Conservation (phyloP, 1,140 invertebrate genomes). For the Cyclargus thomasi region DNA sequence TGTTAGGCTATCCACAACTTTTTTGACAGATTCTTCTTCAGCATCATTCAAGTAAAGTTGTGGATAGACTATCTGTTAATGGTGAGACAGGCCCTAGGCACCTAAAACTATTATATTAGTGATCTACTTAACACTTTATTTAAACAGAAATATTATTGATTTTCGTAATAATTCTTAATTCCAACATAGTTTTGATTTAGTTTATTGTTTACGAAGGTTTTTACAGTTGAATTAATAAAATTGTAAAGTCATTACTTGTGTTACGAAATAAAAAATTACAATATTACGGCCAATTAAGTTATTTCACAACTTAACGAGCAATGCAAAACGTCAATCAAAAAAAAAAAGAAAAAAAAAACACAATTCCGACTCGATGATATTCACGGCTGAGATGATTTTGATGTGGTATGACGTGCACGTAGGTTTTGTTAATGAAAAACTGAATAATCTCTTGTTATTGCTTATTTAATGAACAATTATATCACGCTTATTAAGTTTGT, state of each 20-base stretch:
- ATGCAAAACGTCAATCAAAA: constrained; percentile 4
- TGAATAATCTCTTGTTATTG: not conserved
- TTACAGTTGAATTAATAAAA: not conserved
- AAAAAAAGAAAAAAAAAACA: not conserved
- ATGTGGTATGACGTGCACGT: not conserved
- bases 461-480: not conserved
- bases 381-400: constrained; percentile 5
- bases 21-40: too few species aligned
- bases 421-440: not conserved
- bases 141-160: too few species aligned
- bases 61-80: too few species aligned
- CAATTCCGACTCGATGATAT: not conserved
- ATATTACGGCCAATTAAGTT: not conserved
- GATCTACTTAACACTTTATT: too few species aligned
- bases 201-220: not conserved
- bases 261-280: not conserved
- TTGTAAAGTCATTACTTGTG: not conserved
- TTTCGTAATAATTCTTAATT: not conserved
- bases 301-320: constrained; percentile 9
- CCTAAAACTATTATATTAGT: too few species aligned
- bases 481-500: not conserved
- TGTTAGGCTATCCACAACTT: too few species aligned
- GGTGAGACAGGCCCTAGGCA: too few species aligned
- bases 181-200: not conserved
- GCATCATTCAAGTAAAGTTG: too few species aligned